Evolutionary conservation across 2,888 invertebrate species (phyloP), one percentile per base, ranked within the genome.

Genomic region (Daptonema setosum): DNA sequence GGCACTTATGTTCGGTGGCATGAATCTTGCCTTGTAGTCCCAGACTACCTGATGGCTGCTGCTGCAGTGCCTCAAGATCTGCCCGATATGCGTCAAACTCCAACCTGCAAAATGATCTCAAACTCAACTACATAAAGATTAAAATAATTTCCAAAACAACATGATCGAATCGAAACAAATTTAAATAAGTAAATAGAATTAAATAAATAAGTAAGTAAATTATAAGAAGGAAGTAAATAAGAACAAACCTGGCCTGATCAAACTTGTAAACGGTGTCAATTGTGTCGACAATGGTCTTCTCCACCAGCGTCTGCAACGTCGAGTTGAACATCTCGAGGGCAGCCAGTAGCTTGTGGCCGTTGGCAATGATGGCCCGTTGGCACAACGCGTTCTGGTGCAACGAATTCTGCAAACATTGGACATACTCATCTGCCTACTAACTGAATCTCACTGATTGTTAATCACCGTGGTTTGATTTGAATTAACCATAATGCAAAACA

Each of bases 41-140:
- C n/a, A 54, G 55, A 29, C 58, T 55, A 1, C 55, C 57, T 2
- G 57, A 24, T 1, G 79, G 78, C 61, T 78, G 78, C 59, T 81
- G 80, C 60, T 83, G 80, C 65, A 85, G 76, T 56, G 82, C 78
- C 72, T 91, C 90, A 67, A 91, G 75, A 75, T 95, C 95, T 70
- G 84, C 83, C 70, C 93, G 82, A 74, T 93, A 91, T 53, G 95
- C 95, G 78, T 97, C 95, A 73, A 87, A 95, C 73, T 95, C 93
- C 72, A 95, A 81, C 72, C 90, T 83, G 71, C 22, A 65, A 64
- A 35, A 35, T 11, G 17, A 35, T 35, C 35, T 17, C 17, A 35
- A 35, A 17, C 35, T 35, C 35, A 35, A 8, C 8, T 35, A 11
- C 35, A 17, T 17, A 35, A 35, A 35, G 11, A 35, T 35, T 14